A percentile compares a stretch with the other conserved stretches of the same genome.
These are phyloP conservation scores for Epizoanthus scotinus DNA, from an alignment of 92 coral and sea anemone species.

Conservation along the genomic window DNA sequence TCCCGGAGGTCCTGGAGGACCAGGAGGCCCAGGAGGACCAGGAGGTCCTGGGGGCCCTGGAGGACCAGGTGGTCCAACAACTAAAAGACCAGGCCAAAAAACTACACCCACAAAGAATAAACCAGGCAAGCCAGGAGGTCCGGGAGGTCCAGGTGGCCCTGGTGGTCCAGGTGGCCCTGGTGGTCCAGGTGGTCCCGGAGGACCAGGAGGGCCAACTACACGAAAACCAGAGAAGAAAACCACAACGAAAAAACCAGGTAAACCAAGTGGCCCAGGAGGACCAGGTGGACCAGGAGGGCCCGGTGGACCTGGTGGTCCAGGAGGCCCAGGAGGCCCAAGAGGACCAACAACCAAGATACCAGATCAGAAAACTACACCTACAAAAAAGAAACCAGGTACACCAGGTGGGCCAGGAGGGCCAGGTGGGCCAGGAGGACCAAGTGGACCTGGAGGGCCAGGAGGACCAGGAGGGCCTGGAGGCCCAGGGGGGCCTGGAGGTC, in stretches of 20 bases:
- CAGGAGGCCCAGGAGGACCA: constrained; percentile 68
- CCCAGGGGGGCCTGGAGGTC: constrained; percentile 82
- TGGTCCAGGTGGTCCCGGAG: constrained; percentile 76
- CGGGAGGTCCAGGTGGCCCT: constrained; percentile 70
- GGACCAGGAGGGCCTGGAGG: constrained; percentile 88
- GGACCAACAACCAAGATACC: constrained; percentile 62
- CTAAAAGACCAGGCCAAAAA: constrained; percentile 60
- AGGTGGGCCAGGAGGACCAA: constrained; percentile 79
- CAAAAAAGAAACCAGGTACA: constrained; percentile 35
- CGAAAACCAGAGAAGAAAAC: constrained; percentile 46
- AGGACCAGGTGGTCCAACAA: constrained; percentile 77
- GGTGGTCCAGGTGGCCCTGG: constrained; percentile 77
- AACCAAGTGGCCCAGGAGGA: constrained; percentile 56
- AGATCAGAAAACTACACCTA: constrained; percentile 31
- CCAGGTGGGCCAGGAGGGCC: constrained; percentile 76
- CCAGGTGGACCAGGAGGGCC: constrained; percentile 89
- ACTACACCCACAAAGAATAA: constrained; percentile 41
- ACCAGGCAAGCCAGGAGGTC: constrained; percentile 74
- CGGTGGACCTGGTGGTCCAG: constrained; percentile 83
- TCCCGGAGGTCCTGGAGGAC: constrained; percentile 83
- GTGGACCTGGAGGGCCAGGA: constrained; percentile 83
- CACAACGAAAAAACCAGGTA: constrained; percentile 36
- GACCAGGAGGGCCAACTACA: constrained; percentile 61
- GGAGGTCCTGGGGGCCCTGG: constrained; percentile 77
- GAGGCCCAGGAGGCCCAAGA: constrained; percentile 60